Evolutionary conservation across 2,888 invertebrate genomes (phyloP), one percentile per base, ranked within the genome.

Genomic region (Erebia epiphron): DNA sequence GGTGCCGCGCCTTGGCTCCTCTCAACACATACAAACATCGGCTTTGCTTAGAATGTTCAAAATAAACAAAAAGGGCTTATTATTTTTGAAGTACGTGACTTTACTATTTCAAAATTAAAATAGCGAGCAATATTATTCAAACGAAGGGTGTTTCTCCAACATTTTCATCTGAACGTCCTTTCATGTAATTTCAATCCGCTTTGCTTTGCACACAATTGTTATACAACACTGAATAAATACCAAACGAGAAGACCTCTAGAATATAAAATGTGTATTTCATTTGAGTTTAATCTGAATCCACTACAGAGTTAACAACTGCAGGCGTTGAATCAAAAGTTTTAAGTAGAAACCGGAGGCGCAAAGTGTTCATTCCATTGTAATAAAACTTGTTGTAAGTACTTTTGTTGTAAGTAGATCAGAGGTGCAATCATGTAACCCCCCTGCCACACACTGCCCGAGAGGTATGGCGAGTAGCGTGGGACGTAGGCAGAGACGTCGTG

Each of bases 291-390:
- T 74, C 72, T 70, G 54, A 61, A 68, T 70, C 66, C 62, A 60
- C 71, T 69, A 63, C 68, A 46, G 54, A 70, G 74, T 74, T 74
- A 72, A 72, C 72, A 72, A 70, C 65, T 74, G 72, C 70, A 70
- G 70, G 67, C 68, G 73, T 72, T 72, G 72, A 72, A 74, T 70
- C 74, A 74, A 72, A 72, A 74, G 74, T 74, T 74, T 72, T 67
- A 72, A 74, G 74, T 74, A 72, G 72, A 72, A 72, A 67, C 74
- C 60, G 56, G 68, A 66, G 68, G 66, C 72, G 63, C 62, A 72
- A 74, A 72, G 73, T 70, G 66, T 69, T 72, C 74, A 74, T 70
- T 74, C 68, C 70, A 70, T 73, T 73, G 73, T 74, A 70, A 74
- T 73, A 69, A 68, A 73, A 73, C 67, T 74, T 72, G 61, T 66